Conservation (phyloP, 2,113 vertebrate genomes). For the Mus spicilegus region DNA sequence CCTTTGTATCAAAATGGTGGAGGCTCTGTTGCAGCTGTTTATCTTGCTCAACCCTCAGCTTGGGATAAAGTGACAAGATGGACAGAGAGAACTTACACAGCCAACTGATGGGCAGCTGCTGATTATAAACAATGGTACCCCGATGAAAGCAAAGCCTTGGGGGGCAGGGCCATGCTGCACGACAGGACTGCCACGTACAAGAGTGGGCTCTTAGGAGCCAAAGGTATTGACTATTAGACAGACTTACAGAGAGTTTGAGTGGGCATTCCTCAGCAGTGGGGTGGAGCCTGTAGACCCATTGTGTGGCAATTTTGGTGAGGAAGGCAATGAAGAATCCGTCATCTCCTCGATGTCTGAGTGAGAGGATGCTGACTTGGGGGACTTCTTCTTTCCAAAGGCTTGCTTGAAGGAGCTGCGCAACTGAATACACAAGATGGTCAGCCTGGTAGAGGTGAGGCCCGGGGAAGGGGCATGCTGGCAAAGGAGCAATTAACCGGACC, state of each 20-base stretch:
- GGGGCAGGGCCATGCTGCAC: not conserved
- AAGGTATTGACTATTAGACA: not conserved
- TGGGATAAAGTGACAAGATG: not conserved
- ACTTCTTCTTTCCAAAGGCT: slow-evolving; percentile 99
- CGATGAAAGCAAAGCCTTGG: not conserved
- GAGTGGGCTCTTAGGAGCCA: not conserved
- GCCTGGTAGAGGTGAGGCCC: not conserved
- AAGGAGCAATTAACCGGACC: slow-evolving; percentile 66
- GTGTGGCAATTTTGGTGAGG: slow-evolving; percentile 96
- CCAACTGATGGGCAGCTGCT: not conserved
- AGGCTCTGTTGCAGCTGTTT: not conserved
- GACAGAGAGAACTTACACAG: not conserved
- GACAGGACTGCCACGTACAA: not conserved
- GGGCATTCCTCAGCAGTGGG: slow-evolving; percentile 93
- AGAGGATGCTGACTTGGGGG: slow-evolving; percentile 98
- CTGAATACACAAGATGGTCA: slow-evolving; percentile 86
- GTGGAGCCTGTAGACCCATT: slow-evolving; percentile 89
- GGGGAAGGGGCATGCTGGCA: slow-evolving; percentile 82
- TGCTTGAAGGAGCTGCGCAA: slow-evolving; percentile 99
- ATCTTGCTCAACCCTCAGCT: not conserved
- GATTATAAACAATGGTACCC: not conserved
- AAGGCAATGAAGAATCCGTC: slow-evolving; percentile 96
- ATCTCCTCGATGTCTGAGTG: slow-evolving; percentile 99
- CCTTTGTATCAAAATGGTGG: not conserved
- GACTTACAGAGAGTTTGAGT: slow-evolving; percentile 96